phyloP scores from a whole-genome alignment of 2,888 invertebrate species.

The Lymantria monacha region DNA sequence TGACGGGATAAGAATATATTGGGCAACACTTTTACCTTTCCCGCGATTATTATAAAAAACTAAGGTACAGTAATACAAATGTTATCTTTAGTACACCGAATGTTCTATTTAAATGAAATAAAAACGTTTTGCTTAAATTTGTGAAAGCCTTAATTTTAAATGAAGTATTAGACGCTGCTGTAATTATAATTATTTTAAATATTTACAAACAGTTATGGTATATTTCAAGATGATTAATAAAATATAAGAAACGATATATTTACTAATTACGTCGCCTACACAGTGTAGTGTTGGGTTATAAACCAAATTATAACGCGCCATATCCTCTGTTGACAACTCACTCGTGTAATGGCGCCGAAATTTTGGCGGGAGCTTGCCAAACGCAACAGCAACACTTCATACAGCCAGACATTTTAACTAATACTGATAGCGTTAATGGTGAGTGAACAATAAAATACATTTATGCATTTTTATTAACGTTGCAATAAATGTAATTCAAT shows the following conservation, averaged over 20 bases:
- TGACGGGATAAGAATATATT: too few relatives aligned
- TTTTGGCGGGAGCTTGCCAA: slow-evolving; percentile 63
- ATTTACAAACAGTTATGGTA: too few relatives aligned
- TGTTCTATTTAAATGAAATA: too few relatives aligned
- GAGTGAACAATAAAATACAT: slow-evolving; percentile 70
- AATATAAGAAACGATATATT: slow-evolving; percentile 9
- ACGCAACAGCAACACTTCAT: slow-evolving; percentile 45
- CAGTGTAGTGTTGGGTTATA: slow-evolving; percentile 71
- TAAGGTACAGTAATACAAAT: too few relatives aligned
- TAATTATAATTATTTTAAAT: too few relatives aligned
- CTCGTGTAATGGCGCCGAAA: slow-evolving; percentile 75
- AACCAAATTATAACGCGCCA: slow-evolving; percentile 80
- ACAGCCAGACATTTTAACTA: slow-evolving; percentile 59
- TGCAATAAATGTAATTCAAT: slow-evolving; percentile 16
- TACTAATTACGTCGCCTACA: slow-evolving; percentile 63
- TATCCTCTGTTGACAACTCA: slow-evolving; percentile 74
- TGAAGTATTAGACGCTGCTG: too few relatives aligned
- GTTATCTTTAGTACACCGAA: too few relatives aligned
- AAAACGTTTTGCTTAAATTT: too few relatives aligned
- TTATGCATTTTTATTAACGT: slow-evolving; percentile 58
- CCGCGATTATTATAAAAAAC: too few relatives aligned
- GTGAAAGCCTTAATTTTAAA: too few relatives aligned
- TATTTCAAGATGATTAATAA: neutral
- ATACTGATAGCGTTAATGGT: slow-evolving; percentile 61
- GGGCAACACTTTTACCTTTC: too few relatives aligned